Base-by-base conservation (phyloP, 2,113 vertebrate species). In the Tetraodon nigroviridis region DNA sequence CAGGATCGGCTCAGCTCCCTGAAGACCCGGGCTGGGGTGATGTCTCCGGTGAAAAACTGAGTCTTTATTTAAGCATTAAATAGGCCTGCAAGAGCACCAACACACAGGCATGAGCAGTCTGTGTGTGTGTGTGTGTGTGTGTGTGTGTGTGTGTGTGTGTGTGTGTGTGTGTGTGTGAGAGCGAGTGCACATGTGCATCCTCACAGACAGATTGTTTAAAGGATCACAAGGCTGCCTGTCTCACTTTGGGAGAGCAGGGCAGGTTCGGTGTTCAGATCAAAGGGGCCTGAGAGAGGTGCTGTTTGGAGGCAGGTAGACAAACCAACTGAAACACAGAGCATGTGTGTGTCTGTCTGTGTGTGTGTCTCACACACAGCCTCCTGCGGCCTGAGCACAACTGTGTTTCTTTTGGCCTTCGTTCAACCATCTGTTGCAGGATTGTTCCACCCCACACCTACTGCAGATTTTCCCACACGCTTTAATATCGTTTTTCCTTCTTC, bases 31-130 rank as follows among this genome's bases (percentile, higher is more conserved):
- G 73, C 84, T 64, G 76, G 81, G 86, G 75, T 82, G 84, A 87
- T 65, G 81, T 86, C 85, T 89, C 79, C 80, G 61, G 80, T 84
- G 81, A 71, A 77, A 84, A 79, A 82, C 75, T 40, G 74, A 75
- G 83, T 88, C 85, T 88, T 89, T 89, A 90, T 89, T 86, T 85
- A 85, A 87, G 84, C 84, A 80, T 87, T 86, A 87, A 84, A 86
- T 82, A 74, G 81, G 71, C 84, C 81, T 48, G 67, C 46, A 20
- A 37, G 75, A 81, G 77, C 55, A 63, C 59, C 69, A 55, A 67
- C 69, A 64, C 74, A 53, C 67, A 69, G 58, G 62, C 73, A 53
- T 57, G 76, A 75, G 61, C 21, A 20, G n/a, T n/a, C n/a, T 15
- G 17, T 1, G 61, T 42, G 71, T 48, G 60, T 52, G 3, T 17